Evolutionary conservation across 1,140 invertebrate species (phyloP).

Genomic region (Cydia splendana): DNA sequence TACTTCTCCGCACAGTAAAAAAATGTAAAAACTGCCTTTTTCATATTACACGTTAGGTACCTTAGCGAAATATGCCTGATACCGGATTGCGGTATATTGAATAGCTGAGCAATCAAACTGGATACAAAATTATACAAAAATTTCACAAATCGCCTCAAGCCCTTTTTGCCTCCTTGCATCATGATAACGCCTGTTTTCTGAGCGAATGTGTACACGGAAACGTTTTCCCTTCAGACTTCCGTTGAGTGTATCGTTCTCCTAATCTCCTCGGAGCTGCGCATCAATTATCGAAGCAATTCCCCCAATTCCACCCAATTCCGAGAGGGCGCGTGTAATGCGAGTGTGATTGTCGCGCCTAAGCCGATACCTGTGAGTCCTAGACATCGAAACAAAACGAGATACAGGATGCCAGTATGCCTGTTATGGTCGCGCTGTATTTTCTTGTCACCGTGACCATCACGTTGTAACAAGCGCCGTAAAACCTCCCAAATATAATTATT

Average conservation of each 20-base stretch:
- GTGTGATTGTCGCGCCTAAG: background rate
- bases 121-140: too few relatives aligned
- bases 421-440: background rate
- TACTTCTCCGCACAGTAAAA: too few relatives aligned
- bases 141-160: background rate
- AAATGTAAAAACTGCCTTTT: too few relatives aligned
- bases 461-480: too few relatives aligned
- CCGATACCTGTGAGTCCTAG: background rate
- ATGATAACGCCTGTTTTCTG: background rate
- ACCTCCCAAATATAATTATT: too few relatives aligned
- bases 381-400: background rate
- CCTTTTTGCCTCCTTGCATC: background rate
- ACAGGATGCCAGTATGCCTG: background rate
- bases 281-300: slow-evolving; percentile 8
- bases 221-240: background rate
- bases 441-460: background rate
- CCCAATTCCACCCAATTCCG: slow-evolving; percentile 2
- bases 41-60: too few relatives aligned
- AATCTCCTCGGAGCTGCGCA: background rate
- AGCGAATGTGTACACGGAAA: background rate
- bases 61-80: too few relatives aligned
- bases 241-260: background rate
- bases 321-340: background rate
- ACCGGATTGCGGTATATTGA: too few relatives aligned
- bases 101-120: too few relatives aligned